Base-by-base conservation (phyloP, 2,888 invertebrate genomes). In the Drosophila meridionalis region DNA sequence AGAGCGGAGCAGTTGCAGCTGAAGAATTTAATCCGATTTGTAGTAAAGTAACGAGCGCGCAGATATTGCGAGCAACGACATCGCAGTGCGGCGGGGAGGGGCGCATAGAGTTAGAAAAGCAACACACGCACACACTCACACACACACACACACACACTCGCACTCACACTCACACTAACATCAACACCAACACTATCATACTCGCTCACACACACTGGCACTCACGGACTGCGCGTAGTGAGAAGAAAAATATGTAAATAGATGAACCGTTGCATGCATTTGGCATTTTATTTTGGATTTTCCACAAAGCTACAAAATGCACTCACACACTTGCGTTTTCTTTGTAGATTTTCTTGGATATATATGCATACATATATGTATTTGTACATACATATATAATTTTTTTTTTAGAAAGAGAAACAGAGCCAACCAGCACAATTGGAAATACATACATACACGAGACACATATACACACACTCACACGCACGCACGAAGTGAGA, bases 1-100 rank as follows among this genome's bases (percentile, higher is more conserved):
- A 76, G 76, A 76, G 62, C 36, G 68, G 45, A 79, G 71, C 77
- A 61, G 69, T 72, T 83, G 78, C 81, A 84, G 79, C 76, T 82
- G 75, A 78, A 84, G 78, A 82, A 84, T 84, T 84, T 78, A 84
- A 82, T 82, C 82, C 85, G 76, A 84, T 84, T 84, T 80, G 76
- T 80, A 70, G 82, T 79, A 75, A 76, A 73, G 76, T 80, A 82
- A 81, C 82, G 76, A 78, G 78, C 78, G 76, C 80, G 80, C 79
- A 79, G 78, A 79, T 78, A 78, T 81, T 74, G 78, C 64, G 71
- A 62, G 69, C 77, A 71, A 66, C 71, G 73, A 78, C 69, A 64
- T 64, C 55, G 47, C n/a, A 9, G 62, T 42, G 60, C 20, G 67
- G 60, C 26, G 30, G 50, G 48, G 34, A 53, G 61, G 60, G 26